Percentiles rank a stretch among this genome's conserved stretches.
These are phyloP conservation scores for Volucella inflata DNA, from an alignment of 2,888 invertebrate species.

Conservation along the genomic window DNA sequence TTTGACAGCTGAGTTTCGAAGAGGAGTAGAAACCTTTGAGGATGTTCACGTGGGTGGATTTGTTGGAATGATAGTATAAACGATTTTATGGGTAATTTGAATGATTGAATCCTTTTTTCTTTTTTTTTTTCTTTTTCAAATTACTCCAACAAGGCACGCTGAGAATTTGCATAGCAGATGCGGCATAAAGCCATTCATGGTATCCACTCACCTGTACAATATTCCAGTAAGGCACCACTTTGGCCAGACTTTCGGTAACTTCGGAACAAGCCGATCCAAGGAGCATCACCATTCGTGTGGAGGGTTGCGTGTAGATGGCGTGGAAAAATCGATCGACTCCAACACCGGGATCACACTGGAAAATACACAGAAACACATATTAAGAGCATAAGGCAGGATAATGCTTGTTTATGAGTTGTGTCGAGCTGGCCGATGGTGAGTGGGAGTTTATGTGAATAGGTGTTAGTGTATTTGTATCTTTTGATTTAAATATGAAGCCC, in stretches of 20 bases:
- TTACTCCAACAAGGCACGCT: constrained; percentile 2
- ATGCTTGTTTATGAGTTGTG: constrained; percentile 39
- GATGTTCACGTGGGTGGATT: background rate
- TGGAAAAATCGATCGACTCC: constrained; percentile 96
- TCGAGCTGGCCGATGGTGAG: background rate
- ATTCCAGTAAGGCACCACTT: constrained; percentile 96
- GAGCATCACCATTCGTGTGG: constrained; percentile 90
- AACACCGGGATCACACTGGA: constrained; percentile 95
- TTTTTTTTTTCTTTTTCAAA: constrained; percentile 4
- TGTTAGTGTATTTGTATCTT: background rate
- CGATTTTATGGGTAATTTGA: constrained; percentile 58
- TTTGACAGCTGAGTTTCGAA: background rate
- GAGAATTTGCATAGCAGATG: constrained; percentile 20
- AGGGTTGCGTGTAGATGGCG: constrained; percentile 92
- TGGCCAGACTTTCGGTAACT: constrained; percentile 95
- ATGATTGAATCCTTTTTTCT: constrained; percentile 11
- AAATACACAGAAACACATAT: constrained; percentile 73
- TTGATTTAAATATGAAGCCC: constrained; percentile 47
- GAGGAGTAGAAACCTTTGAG: background rate
- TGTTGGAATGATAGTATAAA: constrained; percentile 3
- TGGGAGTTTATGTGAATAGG: background rate
- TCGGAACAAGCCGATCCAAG: constrained; percentile 96
- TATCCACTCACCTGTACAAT: constrained; percentile 89
- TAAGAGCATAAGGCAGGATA: constrained; percentile 8
- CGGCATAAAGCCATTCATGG: background rate